A percentile compares a stretch with the other conserved stretches of the same genome.
phyloP scores from a whole-genome alignment of 2,113 vertebrate species.

The Phaethon lepturus region DNA sequence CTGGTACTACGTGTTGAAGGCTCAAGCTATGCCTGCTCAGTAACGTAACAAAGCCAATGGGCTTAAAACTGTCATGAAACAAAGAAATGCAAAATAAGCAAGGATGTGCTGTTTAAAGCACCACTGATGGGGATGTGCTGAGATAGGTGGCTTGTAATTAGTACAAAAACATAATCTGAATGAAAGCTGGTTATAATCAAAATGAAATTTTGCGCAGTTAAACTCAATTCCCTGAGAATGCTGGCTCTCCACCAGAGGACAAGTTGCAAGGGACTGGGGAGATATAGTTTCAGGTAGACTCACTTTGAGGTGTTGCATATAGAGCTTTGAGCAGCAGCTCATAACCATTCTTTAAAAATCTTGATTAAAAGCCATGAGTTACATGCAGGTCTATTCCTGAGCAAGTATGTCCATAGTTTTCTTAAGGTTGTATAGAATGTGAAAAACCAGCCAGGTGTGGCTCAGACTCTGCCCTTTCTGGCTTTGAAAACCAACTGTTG shows the following conservation, averaged over 20 bases:
- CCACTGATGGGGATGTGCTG: neutral
- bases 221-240: neutral
- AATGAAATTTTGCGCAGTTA: neutral
- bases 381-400: neutral
- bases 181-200: neutral
- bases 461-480: neutral
- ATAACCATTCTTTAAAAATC: neutral
- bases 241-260: rapidly evolving
- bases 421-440: rapidly evolving
- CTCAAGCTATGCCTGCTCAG: neutral
- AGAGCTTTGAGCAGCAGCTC: neutral
- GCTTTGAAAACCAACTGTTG: neutral
- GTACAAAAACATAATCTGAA: neutral
- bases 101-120: neutral
- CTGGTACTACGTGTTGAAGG: rapidly evolving
- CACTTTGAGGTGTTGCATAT: neutral
- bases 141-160: neutral
- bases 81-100: neutral
- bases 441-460: rapidly evolving
- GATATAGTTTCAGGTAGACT: rapidly evolving
- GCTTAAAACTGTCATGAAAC: neutral
- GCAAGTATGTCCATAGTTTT: rapidly evolving
- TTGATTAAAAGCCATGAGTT: rapidly evolving
- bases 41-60: rapidly evolving
- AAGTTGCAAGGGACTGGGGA: neutral